Evolutionary conservation across 2,797 vertebrate species (phyloP), one percentile per base, ranked within the genome.

Genomic region (Protonibea diacanthus): DNA sequence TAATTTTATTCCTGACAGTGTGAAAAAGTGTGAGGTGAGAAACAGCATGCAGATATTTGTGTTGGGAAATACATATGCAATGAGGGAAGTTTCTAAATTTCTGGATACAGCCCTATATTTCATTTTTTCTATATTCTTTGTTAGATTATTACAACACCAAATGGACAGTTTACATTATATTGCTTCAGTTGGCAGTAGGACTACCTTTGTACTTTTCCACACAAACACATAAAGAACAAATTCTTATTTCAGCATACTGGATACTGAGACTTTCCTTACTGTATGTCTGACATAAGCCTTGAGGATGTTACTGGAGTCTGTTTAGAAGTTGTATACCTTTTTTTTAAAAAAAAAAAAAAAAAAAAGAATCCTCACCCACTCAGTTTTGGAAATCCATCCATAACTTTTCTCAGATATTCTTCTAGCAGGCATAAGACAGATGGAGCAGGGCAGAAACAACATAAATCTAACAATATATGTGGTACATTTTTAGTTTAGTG

Each of bases 401-500:
- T 45, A 62, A 48, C 29, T 57, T 69, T 60, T 23, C 18, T 56
- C 20, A 18, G 49, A 49, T 51, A 67, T 67, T 61, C 3, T 40
- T 12, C 44, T 4, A 25, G 14, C 20, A 78, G 29, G 62, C 29
- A 47, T 40, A 18, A 17, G 73, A 63, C 77, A 78, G 51, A 86
- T 67, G 70, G 60, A 66, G 61, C 38, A 42, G 11, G 20, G 23
- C 20, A 23, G 49, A 45, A 58, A 53, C 45, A 60, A 57, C 18
- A 38, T 56, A 7, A 57, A 60, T 49, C 68, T 12, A 84, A 48
- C n/a, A 71, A 18, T 58, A 47, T 48, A n/a, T 48, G 9, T 27
- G 27, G 56, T 57, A 67, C 70, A 53, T 71, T 62, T 81, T 71
- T 53, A 63, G 15, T 62, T 71, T 27, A 61, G 23, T 6, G 9